Conservation (phyloP, 2,888 invertebrate species). For the Microctonus aethiopoides region DNA sequence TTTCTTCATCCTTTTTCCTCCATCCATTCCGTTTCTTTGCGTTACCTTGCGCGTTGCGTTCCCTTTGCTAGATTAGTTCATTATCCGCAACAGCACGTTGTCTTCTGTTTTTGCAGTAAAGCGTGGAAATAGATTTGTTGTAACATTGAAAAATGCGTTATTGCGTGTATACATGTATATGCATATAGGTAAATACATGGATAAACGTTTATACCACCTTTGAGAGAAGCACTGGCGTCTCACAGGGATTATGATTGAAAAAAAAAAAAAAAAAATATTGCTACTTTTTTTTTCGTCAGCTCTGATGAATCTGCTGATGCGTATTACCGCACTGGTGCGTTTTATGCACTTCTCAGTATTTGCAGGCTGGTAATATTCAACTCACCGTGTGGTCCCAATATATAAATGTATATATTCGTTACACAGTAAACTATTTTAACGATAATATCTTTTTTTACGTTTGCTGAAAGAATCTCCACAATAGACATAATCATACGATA, state of each 20-base stretch:
- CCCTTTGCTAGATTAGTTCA: slow-evolving; percentile 62
- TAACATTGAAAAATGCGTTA: slow-evolving; percentile 50
- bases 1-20: slow-evolving; percentile 16
- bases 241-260: neutral
- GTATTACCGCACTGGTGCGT: slow-evolving; percentile 25
- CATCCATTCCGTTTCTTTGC: slow-evolving; percentile 10
- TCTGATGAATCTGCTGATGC: slow-evolving; percentile 20
- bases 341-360: slow-evolving; percentile 17
- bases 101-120: slow-evolving; percentile 59
- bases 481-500: neutral
- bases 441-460: slow-evolving; percentile 20
- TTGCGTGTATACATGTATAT: slow-evolving; percentile 37
- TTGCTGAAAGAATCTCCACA: neutral
- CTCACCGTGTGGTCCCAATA: slow-evolving; percentile 21
- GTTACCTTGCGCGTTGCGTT: slow-evolving; percentile 26
- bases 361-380: slow-evolving; percentile 8
- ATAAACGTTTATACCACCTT: neutral
- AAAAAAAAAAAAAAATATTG: neutral
- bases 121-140: slow-evolving; percentile 64
- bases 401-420: neutral
- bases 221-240: neutral
- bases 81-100: slow-evolving; percentile 57
- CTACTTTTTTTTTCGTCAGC: slow-evolving; percentile 9
- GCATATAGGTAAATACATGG: no score
- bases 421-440: neutral